phyloP scores from a whole-genome alignment of 2,797 vertebrate genomes.

The Odontamblyopus rebecca region DNA sequence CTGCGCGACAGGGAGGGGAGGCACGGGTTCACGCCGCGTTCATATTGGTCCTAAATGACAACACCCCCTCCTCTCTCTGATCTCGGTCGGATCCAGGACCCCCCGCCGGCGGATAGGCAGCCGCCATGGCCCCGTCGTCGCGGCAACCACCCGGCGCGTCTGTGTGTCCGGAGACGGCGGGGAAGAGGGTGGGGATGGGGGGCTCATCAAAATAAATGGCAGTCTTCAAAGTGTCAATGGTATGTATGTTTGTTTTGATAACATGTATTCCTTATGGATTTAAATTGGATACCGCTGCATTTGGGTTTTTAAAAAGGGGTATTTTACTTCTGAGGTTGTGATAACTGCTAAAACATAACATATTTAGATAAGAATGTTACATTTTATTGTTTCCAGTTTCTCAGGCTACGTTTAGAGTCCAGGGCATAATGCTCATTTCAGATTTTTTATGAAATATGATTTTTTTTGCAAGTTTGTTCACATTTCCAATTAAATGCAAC shows the following conservation, averaged over 20 bases:
- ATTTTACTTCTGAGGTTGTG: too few relatives aligned
- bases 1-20: not conserved
- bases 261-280: not conserved
- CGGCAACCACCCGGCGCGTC: constrained; percentile 73
- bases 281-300: not conserved
- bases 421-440: too few relatives aligned
- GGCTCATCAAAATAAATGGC: constrained; percentile 9
- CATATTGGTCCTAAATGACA: constrained; percentile 90
- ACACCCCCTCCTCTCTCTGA: constrained; percentile 83
- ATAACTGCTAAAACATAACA: too few relatives aligned
- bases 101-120: constrained; percentile 77
- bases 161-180: constrained; percentile 9
- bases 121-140: constrained; percentile 78
- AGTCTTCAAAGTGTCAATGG: not conserved
- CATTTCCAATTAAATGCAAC: too few relatives aligned
- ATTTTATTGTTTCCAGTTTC: too few relatives aligned
- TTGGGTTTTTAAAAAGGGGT: not conserved
- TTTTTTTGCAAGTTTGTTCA: too few relatives aligned
- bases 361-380: too few relatives aligned
- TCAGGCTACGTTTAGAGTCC: too few relatives aligned
- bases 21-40: constrained; percentile 35
- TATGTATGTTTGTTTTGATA: not conserved
- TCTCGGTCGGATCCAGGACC: constrained; percentile 81
- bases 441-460: too few relatives aligned
- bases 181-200: not conserved